Base-by-base conservation (phyloP, 2,797 vertebrate genomes). In the Coccyzus lansbergi region DNA sequence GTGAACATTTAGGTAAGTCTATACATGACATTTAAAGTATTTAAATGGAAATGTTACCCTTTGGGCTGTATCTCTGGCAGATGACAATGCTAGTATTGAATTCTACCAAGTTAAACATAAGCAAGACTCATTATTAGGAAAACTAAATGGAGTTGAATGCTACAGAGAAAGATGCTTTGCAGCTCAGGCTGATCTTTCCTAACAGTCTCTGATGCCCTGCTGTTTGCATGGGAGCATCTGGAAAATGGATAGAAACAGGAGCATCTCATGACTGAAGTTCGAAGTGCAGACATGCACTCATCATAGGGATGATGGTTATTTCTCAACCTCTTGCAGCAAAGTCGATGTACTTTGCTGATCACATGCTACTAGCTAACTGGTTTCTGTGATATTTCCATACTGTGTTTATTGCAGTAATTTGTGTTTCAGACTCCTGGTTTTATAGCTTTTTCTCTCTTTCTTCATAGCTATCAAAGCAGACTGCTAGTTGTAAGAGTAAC, bases 91-190 rank as follows among this genome's bases (percentile, higher is more conserved):
- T 90, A 67, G 28, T 34, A 65, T 80, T 83, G 26, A 92, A 92
- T 86, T 82, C 26, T 68, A 90, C n/a, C 52, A 86, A 88, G 86
- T 70, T 55, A 90, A 90, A 68, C 4, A 74, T 82, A 92, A 36
- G 0, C 49, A 72, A 67, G 24, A 3, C 18, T 52, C 21, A 48
- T 44, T 68, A 64, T 76, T 86, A 60, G 40, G 81, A 83, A n/a
- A 91, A 64, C 9, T 74, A 71, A 82, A 83, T 65, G 26, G 34
- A 80, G 8, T 10, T 55, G 49, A 36, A 70, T 74, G 17, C 9
- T 72, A 7, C 5, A 49, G 60, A 90, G 21, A 34, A 77, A 58
- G 10, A 8, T 36, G 44, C 52, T 82, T 48, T 90, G 17, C 20
- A 33, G 40, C 56, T 72, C 58, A 60, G 31, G 20, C 16, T 90